A percentile compares a stretch with the other conserved stretches of the same genome.
phyloP scores from a whole-genome alignment of 23 tunicate genomes.

The Clavelina lepadiformis region DNA sequence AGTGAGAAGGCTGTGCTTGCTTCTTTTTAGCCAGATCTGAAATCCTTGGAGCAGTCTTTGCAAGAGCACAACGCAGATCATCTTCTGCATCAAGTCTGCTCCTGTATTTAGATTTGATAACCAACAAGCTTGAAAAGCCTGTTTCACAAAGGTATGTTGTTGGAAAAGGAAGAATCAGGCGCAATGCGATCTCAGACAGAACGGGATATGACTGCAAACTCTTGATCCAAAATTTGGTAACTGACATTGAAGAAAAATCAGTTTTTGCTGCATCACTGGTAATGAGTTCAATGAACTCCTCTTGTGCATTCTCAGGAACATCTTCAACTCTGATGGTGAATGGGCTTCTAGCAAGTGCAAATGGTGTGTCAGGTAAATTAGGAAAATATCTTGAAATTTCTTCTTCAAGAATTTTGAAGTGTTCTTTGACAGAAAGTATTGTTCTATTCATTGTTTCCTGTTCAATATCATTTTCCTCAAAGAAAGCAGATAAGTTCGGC shows the following conservation, averaged over 20 bases:
- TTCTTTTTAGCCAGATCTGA: conserved; percentile 14
- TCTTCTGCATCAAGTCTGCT: conserved; percentile 13
- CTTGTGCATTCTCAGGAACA: conserved; percentile 50
- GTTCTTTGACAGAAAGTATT: conserved; percentile 44
- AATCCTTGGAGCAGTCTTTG: conserved; percentile 16
- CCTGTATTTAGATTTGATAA: conserved; percentile 20
- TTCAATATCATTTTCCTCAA: conserved; percentile 45
- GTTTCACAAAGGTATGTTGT: conserved; percentile 27
- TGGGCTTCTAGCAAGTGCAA: conserved; percentile 49
- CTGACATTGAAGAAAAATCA: conserved; percentile 22
- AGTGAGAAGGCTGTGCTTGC: conserved; percentile 10
- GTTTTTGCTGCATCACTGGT: conserved; percentile 35
- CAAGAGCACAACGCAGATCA: conserved; percentile 17
- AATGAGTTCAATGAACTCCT: conserved; percentile 43
- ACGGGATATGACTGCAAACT: conserved; percentile 15
- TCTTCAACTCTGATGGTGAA: conserved; percentile 44
- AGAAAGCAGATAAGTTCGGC: conserved; percentile 22
- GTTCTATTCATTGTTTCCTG: conserved; percentile 46
- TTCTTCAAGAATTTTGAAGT: conserved; percentile 41
- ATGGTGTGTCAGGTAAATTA: conserved; percentile 39
- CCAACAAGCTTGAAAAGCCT: conserved; percentile 22
- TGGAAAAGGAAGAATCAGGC: conserved; percentile 16
- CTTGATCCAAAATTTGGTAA: conserved; percentile 33
- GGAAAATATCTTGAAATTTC: conserved; percentile 45
- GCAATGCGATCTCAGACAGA: conserved; percentile 25